Evolutionary conservation across 2,113 vertebrate genomes (phyloP), one percentile per base, ranked within the genome.

Genomic region (Azemiops feae): DNA sequence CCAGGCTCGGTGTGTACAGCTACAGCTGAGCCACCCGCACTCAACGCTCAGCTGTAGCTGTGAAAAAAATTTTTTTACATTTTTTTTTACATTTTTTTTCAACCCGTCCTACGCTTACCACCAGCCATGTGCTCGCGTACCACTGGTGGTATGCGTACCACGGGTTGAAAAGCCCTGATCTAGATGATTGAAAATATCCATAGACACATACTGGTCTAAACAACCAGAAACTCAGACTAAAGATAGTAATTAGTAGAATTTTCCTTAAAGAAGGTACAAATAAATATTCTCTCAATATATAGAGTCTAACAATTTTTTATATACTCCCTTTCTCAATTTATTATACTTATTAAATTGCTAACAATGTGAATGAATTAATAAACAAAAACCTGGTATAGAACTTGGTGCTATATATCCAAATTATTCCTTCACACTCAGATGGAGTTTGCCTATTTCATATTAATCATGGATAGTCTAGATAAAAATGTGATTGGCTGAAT

Each of bases 231-330:
- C 43, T 43, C 92, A 60, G 95, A 69, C 92, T 91, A 91, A 91
- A 96, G 60, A 89, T 92, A 92, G 95, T 95, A 90, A 92, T 96
- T 94, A 94, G 58, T 89, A 95, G 92, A 92, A 93, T 90, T 85
- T 50, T 91, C 25, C 91, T 69, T 92, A 93, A 90, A 53, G 60
- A 94, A 4, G 87, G 74, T 74, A 90, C 69, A 88, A 92, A 90
- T 45, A 90, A 50, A 18, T 18, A 5, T 53, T 58, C 27, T 90
- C 34, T 30, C 54, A 30, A 39, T 86, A n/a, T 92, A 91, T 69
- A 39, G 64, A 50, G 16, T 47, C 20, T 81, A 43, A 81, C 18
- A 23, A 4, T 43, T 81, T 81, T 81, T 43, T 22, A n/a, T 43
- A 18, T 81, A 81, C 7, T 74, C n/a, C 3, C 23, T 53, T 74